A percentile compares a stretch with the other conserved stretches of the same genome.
Conservation (phyloP, 2,888 invertebrate genomes). For the Ectemnius lituratus region DNA sequence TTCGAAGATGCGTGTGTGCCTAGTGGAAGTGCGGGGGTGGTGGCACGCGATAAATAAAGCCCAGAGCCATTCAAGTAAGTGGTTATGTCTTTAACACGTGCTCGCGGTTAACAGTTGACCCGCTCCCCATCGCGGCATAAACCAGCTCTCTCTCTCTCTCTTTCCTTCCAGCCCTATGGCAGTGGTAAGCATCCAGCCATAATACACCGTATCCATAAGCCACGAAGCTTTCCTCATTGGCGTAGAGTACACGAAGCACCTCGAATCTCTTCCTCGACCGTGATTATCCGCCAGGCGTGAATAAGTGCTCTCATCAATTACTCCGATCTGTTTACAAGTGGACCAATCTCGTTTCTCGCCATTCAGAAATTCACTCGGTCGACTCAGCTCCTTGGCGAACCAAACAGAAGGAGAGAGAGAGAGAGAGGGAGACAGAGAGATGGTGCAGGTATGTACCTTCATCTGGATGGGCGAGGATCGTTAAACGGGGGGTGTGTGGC, state of each 20-base stretch:
- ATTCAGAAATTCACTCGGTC: no score
- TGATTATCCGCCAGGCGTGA: no score
- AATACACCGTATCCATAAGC: slow-evolving; percentile 51
- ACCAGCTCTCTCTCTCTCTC: background rate
- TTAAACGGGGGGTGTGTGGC: no score
- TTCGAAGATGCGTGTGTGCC: slow-evolving; percentile 30
- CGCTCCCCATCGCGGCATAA: slow-evolving; percentile 35
- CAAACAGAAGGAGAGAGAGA: no score
- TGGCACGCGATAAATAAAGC: slow-evolving; percentile 67
- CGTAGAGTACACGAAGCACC: slow-evolving; percentile 29
- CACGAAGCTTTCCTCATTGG: slow-evolving; percentile 38
- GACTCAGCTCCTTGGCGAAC: no score
- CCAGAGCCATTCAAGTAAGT: slow-evolving; percentile 71
- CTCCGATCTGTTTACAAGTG: no score
- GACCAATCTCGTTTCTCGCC: no score
- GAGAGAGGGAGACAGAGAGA: no score
- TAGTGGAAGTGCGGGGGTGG: slow-evolving; percentile 36
- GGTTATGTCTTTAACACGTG: slow-evolving; percentile 75
- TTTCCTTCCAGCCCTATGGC: background rate
- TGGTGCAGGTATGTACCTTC: no score
- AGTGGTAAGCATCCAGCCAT: no score
- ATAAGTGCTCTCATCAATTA: no score
- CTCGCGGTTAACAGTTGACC: slow-evolving; percentile 60
- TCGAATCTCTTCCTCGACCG: background rate
- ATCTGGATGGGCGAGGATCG: no score